Percentiles rank a stretch among this genome's conserved stretches.
Conservation (phyloP, 2,888 invertebrate genomes). For the Asteroscopus sphinx region DNA sequence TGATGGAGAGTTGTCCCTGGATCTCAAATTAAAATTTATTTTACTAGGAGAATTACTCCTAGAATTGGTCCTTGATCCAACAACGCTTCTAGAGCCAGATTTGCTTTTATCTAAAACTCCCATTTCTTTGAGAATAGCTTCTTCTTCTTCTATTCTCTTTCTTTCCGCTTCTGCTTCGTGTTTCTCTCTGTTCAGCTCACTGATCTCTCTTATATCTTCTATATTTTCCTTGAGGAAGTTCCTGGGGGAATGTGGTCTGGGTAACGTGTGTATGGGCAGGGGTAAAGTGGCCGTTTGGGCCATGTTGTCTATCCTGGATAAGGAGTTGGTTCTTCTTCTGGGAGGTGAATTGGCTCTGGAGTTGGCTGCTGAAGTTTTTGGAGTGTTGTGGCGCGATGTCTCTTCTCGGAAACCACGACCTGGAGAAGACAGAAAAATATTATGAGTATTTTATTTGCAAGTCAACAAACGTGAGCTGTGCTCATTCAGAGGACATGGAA, state of each 20-base stretch:
- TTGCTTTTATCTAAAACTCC: slow-evolving; percentile 78
- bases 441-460: slow-evolving; percentile 5
- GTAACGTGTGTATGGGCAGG: slow-evolving; percentile 67
- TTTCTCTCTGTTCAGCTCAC: slow-evolving; percentile 86
- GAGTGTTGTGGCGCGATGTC: slow-evolving; percentile 89
- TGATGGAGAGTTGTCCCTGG: slow-evolving; percentile 84
- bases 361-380: slow-evolving; percentile 81
- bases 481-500: too few relatives aligned
- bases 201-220: slow-evolving; percentile 84
- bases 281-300: slow-evolving; percentile 78
- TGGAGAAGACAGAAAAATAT: slow-evolving; percentile 51
- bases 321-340: slow-evolving; percentile 81
- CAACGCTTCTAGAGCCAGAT: slow-evolving; percentile 55
- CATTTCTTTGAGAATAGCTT: slow-evolving; percentile 85
- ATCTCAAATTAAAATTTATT: slow-evolving; percentile 77
- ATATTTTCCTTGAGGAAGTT: slow-evolving; percentile 87
- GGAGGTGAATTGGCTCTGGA: slow-evolving; percentile 84
- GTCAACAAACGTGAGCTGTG: too few relatives aligned
- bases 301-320: slow-evolving; percentile 83
- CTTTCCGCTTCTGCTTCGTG: slow-evolving; percentile 84
- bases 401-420: slow-evolving; percentile 88
- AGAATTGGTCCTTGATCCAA: slow-evolving; percentile 68
- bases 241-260: slow-evolving; percentile 80
- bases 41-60: slow-evolving; percentile 82
- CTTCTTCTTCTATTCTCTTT: slow-evolving; percentile 82